Conservation (phyloP, 2,797 vertebrate genomes). For the Halcyon chelicuti region DNA sequence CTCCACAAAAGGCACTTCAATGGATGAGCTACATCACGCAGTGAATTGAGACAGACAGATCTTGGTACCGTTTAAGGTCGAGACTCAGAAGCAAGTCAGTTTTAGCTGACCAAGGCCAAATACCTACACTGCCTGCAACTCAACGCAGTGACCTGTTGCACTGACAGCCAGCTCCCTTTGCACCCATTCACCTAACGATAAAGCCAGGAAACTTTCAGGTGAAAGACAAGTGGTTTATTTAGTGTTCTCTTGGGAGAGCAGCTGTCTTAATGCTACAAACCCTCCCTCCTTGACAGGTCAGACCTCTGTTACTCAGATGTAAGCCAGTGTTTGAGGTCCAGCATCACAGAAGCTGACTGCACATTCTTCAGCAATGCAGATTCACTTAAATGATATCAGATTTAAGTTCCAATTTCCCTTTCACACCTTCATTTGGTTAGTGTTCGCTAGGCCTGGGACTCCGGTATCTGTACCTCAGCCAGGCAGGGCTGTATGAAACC, state of each 20-base stretch:
- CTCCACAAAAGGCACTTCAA: neutral
- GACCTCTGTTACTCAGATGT: neutral
- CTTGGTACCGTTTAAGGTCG: neutral
- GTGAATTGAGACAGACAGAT: neutral
- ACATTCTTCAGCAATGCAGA: neutral
- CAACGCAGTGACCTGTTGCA: neutral
- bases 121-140: neutral
- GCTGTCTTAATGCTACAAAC: neutral
- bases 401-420: neutral
- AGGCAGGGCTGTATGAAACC: neutral
- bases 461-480: neutral
- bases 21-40: accelerated
- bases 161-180: neutral
- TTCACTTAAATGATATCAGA: neutral
- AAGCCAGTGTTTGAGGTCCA: neutral
- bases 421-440: neutral
- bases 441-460: neutral
- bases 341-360: neutral
- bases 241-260: neutral
- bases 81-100: neutral
- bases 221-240: neutral
- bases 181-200: neutral
- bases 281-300: neutral
- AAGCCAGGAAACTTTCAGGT: neutral
- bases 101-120: neutral